Evolutionary conservation across 2,888 invertebrate genomes (phyloP).

Genomic region (Tetranychus piercei): DNA sequence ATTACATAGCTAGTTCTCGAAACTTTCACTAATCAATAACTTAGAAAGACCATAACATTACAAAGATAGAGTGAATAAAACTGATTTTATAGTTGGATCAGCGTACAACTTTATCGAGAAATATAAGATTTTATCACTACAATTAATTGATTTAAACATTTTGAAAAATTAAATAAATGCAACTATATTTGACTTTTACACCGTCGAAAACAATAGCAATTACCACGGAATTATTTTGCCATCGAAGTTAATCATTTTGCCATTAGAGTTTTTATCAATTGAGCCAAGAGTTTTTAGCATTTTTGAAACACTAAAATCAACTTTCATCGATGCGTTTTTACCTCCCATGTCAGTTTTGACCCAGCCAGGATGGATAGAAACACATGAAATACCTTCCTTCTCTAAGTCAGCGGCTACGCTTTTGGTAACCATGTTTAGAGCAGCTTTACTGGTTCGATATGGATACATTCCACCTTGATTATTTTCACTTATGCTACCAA

Average conservation of each 20-base stretch:
- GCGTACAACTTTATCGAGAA: too few relatives aligned
- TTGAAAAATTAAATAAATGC: too few relatives aligned
- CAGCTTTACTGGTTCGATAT: conserved; percentile 71
- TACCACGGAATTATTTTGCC: conserved; percentile 56
- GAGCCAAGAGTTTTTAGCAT: conserved; percentile 47
- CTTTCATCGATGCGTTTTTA: conserved; percentile 50
- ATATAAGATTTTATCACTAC: too few relatives aligned
- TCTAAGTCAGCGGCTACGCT: conserved; percentile 63
- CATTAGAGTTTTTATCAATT: conserved; percentile 48
- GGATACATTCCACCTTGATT: conserved; percentile 59
- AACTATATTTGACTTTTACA: too few relatives aligned
- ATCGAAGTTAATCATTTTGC: conserved; percentile 57
- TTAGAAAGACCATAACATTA: too few relatives aligned
- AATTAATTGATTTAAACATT: too few relatives aligned
- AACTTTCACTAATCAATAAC: too few relatives aligned
- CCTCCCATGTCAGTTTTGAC: conserved; percentile 79
- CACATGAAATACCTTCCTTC: conserved; percentile 51
- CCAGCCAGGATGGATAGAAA: conserved; percentile 72
- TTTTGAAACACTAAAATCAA: conserved; percentile 46
- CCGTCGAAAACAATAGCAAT: neutral
- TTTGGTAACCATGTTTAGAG: conserved; percentile 65
- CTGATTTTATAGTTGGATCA: neutral
- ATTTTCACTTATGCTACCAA: conserved; percentile 59
- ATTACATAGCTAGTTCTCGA: too few relatives aligned
- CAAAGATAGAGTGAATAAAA: too few relatives aligned